phyloP scores from a whole-genome alignment of 92 coral and sea anemone species.

The Zoanthus sociatus region DNA sequence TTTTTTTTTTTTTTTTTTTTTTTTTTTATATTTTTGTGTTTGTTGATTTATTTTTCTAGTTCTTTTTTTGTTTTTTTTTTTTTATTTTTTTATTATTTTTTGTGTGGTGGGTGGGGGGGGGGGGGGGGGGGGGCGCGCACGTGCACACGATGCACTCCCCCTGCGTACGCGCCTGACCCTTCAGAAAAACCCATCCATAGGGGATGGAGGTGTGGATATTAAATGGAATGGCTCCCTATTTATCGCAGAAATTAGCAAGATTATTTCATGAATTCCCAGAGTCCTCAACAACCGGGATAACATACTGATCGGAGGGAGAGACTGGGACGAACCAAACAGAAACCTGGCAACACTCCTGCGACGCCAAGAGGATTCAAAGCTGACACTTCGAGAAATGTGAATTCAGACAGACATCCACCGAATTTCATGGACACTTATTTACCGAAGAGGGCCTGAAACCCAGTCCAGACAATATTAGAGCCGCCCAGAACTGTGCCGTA shows the following conservation, averaged over 20 bases:
- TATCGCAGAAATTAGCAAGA: conserved; percentile 54
- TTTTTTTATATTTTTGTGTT: too few relatives aligned
- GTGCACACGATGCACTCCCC: too few relatives aligned
- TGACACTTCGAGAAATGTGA: conserved; percentile 73
- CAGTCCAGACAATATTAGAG: conserved; percentile 68
- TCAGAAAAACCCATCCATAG: too few relatives aligned
- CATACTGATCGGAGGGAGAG: conserved; percentile 14
- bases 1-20: too few relatives aligned
- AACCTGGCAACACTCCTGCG: conserved; percentile 58
- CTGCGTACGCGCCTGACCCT: too few relatives aligned
- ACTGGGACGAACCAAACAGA: conserved; percentile 60
- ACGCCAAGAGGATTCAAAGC: conserved; percentile 44
- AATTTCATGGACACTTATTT: conserved; percentile 72
- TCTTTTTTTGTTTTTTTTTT: too few relatives aligned
- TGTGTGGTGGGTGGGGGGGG: too few relatives aligned
- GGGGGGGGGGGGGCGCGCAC: too few relatives aligned
- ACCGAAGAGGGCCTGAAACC: conserved; percentile 70
- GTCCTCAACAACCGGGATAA: conserved; percentile 72
- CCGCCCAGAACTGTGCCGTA: conserved; percentile 50
- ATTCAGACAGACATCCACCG: conserved; percentile 57
- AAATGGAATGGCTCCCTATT: too few relatives aligned
- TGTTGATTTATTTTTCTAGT: too few relatives aligned
- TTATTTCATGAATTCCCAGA: conserved; percentile 61
- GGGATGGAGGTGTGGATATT: too few relatives aligned
- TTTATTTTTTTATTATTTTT: too few relatives aligned